Evolutionary conservation across 2,888 invertebrate species (phyloP), one percentile per base, ranked within the genome.

Genomic region (Apantesis nais): DNA sequence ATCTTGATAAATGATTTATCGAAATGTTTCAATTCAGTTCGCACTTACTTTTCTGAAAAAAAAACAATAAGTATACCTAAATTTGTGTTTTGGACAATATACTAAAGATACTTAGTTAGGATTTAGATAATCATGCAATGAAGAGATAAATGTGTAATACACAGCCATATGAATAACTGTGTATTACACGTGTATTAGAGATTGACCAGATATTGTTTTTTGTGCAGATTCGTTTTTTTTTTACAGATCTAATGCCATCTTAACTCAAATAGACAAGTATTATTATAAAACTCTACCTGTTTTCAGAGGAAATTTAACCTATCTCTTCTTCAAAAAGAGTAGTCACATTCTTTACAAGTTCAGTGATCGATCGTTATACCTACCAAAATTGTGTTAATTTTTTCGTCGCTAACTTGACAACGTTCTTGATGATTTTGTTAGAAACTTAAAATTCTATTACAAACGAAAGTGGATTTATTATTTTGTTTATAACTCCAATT

Each of bases 61-160:
- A n/a, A 52, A 22, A 48, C 22, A 19, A 52, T n/a, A 5, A 22
- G 5, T 11, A 41, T 16, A 41, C 16, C 1, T 8, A n/a, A 22
- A 52, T 11, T 22, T 22, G 2, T n/a, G 48, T 52, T 52, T 1
- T 52, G n/a, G 11, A 5, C n/a, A 52, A 52, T 52, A 52, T n/a
- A 1, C 22, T 52, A 52, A 52, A 22, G 9, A 52, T n/a, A n/a
- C 48, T 52, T 52, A 52, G 48, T n/a, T 22, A n/a, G 48, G 48
- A 52, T 52, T 52, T 76, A 72, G 48, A 52, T 52, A 52, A 52
- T 52, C 48, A 52, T n/a, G 19, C 22, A 52, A 52, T 52, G 48
- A 52, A 11, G 48, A 52, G 48, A 52, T 52, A 52, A 52, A 22
- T 22, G 48, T 52, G 48, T 52, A 52, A 52, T 52, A 52, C 7